Percentiles rank a stretch among this genome's conserved stretches.
These are phyloP conservation scores for Gouania willdenowi DNA, from an alignment of 2,797 vertebrate genomes.

Conservation along the genomic window DNA sequence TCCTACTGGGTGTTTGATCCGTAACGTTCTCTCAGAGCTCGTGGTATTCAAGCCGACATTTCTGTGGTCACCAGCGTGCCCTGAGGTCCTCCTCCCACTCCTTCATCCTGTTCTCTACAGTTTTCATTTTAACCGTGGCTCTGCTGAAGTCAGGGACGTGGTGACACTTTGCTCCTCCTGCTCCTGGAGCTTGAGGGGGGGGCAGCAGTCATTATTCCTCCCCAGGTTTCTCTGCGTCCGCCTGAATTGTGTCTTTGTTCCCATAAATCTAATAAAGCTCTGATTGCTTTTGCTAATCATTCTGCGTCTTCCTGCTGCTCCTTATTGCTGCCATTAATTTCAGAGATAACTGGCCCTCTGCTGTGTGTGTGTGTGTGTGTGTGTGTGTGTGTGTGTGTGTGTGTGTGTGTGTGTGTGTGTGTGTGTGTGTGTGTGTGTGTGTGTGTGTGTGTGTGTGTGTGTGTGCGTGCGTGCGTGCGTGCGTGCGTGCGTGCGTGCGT, in stretches of 20 bases:
- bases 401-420: neutral
- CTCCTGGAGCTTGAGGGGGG: constrained; percentile 29
- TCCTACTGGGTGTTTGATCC: too few relatives aligned
- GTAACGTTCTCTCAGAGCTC: too few relatives aligned
- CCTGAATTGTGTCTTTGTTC: constrained; percentile 73
- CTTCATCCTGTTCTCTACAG: neutral
- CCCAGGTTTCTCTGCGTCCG: constrained; percentile 30
- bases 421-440: constrained; percentile 1
- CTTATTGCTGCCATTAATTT: constrained; percentile 84
- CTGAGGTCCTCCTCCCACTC: too few relatives aligned
- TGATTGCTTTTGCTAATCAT: constrained; percentile 84
- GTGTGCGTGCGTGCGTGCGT: too few relatives aligned
- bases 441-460: constrained; percentile 8
- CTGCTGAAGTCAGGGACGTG: constrained; percentile 22
- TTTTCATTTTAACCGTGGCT: neutral
- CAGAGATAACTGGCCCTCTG: constrained; percentile 76
- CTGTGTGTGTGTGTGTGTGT: constrained; percentile 17
- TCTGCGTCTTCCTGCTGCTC: constrained; percentile 71
- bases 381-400: neutral
- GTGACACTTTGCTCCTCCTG: constrained; percentile 12
- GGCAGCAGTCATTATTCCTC: constrained; percentile 52
- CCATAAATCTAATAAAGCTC: constrained; percentile 79
- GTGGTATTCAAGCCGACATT: too few relatives aligned
- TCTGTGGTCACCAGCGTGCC: too few relatives aligned
- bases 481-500: too few relatives aligned